These are phyloP conservation scores for Blastobasis lacticolella DNA, from an alignment of 2,888 invertebrate genomes.

Conservation along the genomic window DNA sequence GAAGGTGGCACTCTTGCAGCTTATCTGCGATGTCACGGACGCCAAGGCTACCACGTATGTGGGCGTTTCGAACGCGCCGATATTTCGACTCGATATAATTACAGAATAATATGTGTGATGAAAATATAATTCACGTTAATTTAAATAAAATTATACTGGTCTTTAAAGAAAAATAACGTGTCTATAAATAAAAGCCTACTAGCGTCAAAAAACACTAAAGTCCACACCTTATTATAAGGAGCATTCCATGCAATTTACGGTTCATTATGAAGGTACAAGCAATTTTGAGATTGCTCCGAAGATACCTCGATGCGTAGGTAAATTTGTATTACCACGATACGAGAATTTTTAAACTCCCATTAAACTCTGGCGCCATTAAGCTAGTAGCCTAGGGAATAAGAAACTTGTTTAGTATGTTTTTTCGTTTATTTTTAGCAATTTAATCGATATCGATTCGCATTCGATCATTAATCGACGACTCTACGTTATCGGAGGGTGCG, in stretches of 20 bases:
- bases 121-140: no score
- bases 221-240: neutral
- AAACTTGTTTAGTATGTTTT: neutral
- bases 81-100: no score
- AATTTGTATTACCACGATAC: neutral
- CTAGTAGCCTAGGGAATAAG: neutral
- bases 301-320: neutral
- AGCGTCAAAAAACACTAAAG: no score
- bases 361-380: neutral
- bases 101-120: no score
- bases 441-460: constrained; percentile 47
- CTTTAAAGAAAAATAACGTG: no score
- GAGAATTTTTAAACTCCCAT: neutral
- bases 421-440: constrained; percentile 12
- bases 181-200: no score
- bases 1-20: no score
- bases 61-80: no score
- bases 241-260: neutral
- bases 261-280: neutral
- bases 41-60: no score
- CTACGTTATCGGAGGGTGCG: constrained; percentile 50
- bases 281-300: neutral
- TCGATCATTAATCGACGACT: constrained; percentile 47
- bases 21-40: no score
- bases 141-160: no score